phyloP scores from a whole-genome alignment of 2,888 invertebrate genomes.

The Pollenia griseotomentosa region DNA sequence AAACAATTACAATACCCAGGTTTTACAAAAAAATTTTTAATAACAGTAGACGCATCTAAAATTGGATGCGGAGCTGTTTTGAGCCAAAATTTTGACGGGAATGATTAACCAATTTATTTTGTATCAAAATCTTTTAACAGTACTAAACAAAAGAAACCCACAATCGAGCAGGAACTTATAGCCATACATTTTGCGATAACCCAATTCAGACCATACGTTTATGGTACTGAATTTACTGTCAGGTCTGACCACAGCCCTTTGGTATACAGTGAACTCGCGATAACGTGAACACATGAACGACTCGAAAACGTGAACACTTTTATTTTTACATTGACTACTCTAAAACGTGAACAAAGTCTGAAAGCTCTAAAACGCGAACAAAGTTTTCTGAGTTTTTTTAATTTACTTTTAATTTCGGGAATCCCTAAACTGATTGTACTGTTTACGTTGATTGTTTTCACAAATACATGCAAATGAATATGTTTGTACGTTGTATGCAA shows the following conservation, averaged over 20 bases:
- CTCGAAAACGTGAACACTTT: too few species aligned
- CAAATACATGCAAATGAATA: not conserved
- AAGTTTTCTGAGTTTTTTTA: constrained; percentile 5
- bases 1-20: constrained; percentile 18
- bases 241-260: constrained; percentile 51
- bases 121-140: not conserved
- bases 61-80: not conserved
- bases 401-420: not conserved
- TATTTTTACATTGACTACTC: too few species aligned
- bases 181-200: constrained; percentile 68
- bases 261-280: too few species aligned
- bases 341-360: constrained; percentile 7
- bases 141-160: constrained; percentile 18
- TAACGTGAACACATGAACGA: too few species aligned
- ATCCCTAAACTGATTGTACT: not conserved
- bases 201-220: constrained; percentile 72
- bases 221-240: constrained; percentile 71
- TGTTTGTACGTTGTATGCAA: too few species aligned
- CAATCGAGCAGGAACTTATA: not conserved
- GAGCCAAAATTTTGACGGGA: not conserved
- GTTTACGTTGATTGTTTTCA: not conserved
- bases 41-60: constrained; percentile 27
- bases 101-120: not conserved
- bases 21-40: constrained; percentile 15
- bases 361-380: constrained; percentile 16